Conservation (phyloP, 2,113 vertebrate species). For the Tragelaphus imberbis region DNA sequence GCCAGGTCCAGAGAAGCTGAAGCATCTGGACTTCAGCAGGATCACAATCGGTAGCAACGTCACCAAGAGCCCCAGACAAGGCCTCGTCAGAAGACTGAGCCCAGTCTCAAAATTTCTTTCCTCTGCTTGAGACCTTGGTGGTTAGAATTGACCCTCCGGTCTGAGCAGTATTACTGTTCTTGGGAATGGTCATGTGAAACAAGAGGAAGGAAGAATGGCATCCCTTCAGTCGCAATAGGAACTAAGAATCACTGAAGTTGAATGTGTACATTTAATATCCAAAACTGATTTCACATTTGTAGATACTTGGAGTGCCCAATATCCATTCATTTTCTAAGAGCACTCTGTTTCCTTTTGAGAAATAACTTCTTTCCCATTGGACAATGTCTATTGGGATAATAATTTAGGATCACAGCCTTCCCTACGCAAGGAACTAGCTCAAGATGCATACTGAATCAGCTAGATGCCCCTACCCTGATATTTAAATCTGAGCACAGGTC, state of each 20-base stretch:
- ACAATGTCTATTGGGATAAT: background rate
- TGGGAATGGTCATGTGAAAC: background rate
- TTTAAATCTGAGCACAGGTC: background rate
- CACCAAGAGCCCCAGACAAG: background rate
- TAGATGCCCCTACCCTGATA: background rate
- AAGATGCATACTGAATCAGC: background rate
- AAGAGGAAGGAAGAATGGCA: background rate
- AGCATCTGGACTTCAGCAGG: background rate
- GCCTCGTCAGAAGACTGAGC: background rate
- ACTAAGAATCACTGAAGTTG: background rate
- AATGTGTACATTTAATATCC: background rate
- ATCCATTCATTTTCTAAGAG: background rate
- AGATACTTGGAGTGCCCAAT: background rate
- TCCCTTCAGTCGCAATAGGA: background rate
- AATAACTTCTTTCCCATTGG: background rate
- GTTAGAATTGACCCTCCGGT: background rate
- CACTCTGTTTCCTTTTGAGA: background rate
- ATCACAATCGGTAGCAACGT: background rate
- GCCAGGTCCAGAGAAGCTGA: fast-evolving
- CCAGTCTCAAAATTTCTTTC: background rate
- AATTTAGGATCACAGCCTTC: background rate
- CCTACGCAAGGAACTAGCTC: background rate
- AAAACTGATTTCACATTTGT: background rate
- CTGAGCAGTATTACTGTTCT: background rate
- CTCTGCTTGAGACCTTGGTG: background rate